Conservation (phyloP, 1,140 invertebrate species). For the Asobara japonica region DNA sequence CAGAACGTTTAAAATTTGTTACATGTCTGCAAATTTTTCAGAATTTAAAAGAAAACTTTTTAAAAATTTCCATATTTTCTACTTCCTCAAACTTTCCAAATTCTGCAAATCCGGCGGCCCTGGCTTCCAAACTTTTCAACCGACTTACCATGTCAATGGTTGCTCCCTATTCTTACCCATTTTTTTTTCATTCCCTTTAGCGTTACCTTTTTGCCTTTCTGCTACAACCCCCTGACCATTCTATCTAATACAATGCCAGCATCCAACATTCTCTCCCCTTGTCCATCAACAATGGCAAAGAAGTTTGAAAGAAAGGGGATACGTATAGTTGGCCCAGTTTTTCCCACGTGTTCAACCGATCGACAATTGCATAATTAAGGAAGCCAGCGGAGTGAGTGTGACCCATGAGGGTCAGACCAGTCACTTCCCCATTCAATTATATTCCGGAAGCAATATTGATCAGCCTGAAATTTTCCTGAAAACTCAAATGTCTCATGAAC, state of each 20-base stretch:
- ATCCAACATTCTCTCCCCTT: neutral
- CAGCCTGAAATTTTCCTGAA: neutral
- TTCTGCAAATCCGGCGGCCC: too few relatives aligned
- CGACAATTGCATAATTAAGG: slow-evolving; percentile 19
- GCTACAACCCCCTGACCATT: slow-evolving; percentile 23
- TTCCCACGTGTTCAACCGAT: slow-evolving; percentile 22
- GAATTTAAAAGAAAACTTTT: too few relatives aligned
- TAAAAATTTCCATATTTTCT: too few relatives aligned
- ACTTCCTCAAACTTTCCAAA: too few relatives aligned
- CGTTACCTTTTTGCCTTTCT: slow-evolving; percentile 20
- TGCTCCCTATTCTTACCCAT: neutral
- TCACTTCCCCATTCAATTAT: neutral
- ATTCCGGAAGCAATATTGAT: neutral
- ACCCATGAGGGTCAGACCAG: too few relatives aligned
- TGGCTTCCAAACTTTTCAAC: too few relatives aligned
- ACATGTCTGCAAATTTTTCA: too few relatives aligned
- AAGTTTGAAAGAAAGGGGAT: neutral
- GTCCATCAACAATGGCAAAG: neutral
- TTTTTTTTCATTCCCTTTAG: neutral
- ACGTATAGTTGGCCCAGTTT: slow-evolving; percentile 25
- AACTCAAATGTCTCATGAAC: too few relatives aligned
- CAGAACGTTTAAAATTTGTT: too few relatives aligned
- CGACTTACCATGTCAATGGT: slow-evolving; percentile 3
- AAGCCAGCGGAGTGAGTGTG: too few relatives aligned
- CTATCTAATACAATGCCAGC: slow-evolving; percentile 19